phyloP scores from a whole-genome alignment of 2,888 invertebrate species.

The Apantesis nais region DNA sequence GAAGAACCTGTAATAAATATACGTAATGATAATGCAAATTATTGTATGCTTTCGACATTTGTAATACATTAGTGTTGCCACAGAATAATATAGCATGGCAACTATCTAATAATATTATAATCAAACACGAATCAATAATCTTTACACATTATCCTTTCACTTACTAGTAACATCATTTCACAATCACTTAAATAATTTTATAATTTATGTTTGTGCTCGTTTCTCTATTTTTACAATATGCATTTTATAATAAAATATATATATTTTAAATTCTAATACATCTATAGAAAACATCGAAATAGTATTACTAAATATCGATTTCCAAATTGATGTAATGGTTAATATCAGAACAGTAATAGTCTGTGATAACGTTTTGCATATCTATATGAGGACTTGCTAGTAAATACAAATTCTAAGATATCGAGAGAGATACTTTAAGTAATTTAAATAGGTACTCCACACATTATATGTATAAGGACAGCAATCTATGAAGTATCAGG shows the following conservation, averaged over 20 bases:
- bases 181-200: slow-evolving; percentile 27
- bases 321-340: too few relatives aligned
- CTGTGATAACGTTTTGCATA: not conserved
- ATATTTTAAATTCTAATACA: too few relatives aligned
- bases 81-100: not conserved
- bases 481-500: not conserved
- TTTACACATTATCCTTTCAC: slow-evolving; percentile 34
- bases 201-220: not conserved
- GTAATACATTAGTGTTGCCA: slow-evolving; percentile 17
- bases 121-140: too few relatives aligned
- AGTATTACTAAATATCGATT: not conserved
- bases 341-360: not conserved
- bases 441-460: not conserved
- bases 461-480: not conserved
- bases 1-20: not conserved
- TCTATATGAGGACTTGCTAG: not conserved
- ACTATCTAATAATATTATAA: slow-evolving; percentile 11
- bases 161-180: slow-evolving; percentile 20
- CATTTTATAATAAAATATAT: not conserved
- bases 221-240: not conserved
- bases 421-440: not conserved
- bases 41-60: slow-evolving; percentile 31
- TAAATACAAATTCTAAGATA: not conserved
- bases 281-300: too few relatives aligned
- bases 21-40: slow-evolving; percentile 15